Evolutionary conservation across 2,888 invertebrate genomes (phyloP), one percentile per base, ranked within the genome.

Genomic region (Palloptera scutellata): DNA sequence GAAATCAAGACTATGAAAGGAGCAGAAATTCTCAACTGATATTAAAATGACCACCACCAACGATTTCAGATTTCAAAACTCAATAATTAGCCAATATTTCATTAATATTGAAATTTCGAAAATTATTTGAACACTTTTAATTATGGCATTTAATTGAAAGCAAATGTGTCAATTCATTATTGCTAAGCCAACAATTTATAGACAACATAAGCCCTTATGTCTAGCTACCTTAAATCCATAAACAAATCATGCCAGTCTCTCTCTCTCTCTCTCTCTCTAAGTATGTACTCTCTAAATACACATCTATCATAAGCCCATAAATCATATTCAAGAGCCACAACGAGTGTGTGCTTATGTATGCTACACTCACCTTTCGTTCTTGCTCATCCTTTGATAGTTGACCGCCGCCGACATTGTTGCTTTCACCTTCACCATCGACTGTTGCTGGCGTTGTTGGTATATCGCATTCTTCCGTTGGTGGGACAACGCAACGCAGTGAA

Each of bases 401-500:
- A 64, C 76, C 76, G 52, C 72, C 73, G 51, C 72, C 73, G 68
- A 68, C 74, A 71, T 73, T 74, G 65, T 73, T 75, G 60, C 71
- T 73, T 48, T 72, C 69, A 52, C 73, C 72, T 52, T 78, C 75
- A 63, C 90, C 90, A 74, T 89, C 89, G 20, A 87, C 86, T 0
- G 89, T 89, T 1, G 89, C 87, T 0, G 91, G 88, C 20, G 94
- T 93, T 69, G 93, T 91, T 0, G 94, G 94, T 0, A 93, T 87
- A 75, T 95, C 94, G 78, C 95, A 95, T 79, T 95, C 95, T 76
- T 94, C 94, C 45, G 95, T 95, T 8, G 95, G 95, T 0, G 95
- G 95, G 9, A 94, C 93, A 42, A 95, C 93, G 82, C 95, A 95
- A 74, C 95, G 88, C 75, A 94, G 84, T 0, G 94, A 93, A 73